phyloP scores from a whole-genome alignment of 1,140 invertebrate genomes.

The Macrostomum lignano region DNA sequence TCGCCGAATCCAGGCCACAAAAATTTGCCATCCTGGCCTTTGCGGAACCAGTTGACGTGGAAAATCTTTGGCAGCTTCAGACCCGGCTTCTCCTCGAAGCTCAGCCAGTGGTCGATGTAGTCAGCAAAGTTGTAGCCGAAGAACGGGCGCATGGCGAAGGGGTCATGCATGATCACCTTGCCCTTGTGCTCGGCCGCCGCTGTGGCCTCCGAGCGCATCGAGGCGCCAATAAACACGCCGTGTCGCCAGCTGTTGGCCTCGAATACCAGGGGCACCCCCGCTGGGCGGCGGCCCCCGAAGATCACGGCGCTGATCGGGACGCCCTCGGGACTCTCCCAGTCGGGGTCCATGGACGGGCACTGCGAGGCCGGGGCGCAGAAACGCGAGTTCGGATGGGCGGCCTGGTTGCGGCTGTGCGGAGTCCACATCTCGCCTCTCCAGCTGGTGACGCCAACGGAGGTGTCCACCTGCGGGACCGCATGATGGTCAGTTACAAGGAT shows the following conservation, averaged over 20 bases:
- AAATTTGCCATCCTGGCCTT: slow-evolving; percentile 47
- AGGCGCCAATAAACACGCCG: slow-evolving; percentile 6
- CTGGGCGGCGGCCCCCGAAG: slow-evolving; percentile 5
- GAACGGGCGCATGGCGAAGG: slow-evolving; percentile 84
- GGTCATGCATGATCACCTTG: slow-evolving; percentile 74
- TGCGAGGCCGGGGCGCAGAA: slow-evolving; percentile 7
- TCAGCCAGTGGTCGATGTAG: slow-evolving; percentile 65
- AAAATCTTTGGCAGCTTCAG: slow-evolving; percentile 55
- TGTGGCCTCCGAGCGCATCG: slow-evolving; percentile 4
- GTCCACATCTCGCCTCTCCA: too few relatives aligned
- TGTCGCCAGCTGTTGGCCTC: slow-evolving; percentile 4
- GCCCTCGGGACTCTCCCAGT: slow-evolving; percentile 6
- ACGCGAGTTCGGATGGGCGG: slow-evolving; percentile 7
- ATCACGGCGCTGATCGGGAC: slow-evolving; percentile 6
- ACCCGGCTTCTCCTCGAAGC: slow-evolving; percentile 38
- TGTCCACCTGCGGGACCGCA: too few relatives aligned
- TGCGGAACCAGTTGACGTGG: slow-evolving; percentile 95
- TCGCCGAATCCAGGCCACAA: slow-evolving; percentile 94
- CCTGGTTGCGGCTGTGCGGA: background rate
- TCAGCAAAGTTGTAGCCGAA: slow-evolving; percentile 86
- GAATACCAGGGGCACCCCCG: slow-evolving; percentile 6
- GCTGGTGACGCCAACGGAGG: too few relatives aligned
- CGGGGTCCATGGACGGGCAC: slow-evolving; percentile 5
- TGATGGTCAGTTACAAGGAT: too few relatives aligned
- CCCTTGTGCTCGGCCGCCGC: slow-evolving; percentile 17